phyloP scores from a whole-genome alignment of 2,113 vertebrate species.

The Symphodus melops region DNA sequence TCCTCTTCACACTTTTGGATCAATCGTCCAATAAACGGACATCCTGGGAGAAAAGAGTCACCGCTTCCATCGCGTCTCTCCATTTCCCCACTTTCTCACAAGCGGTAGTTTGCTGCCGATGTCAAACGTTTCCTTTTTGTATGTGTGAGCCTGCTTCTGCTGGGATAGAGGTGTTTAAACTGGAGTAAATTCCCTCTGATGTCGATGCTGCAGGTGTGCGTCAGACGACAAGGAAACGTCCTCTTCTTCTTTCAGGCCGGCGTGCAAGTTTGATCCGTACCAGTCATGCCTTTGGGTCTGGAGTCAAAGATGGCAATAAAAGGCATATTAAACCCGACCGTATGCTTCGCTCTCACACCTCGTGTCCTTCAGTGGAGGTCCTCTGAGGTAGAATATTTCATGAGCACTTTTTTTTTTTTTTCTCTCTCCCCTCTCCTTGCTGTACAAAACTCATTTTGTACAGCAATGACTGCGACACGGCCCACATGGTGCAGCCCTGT shows the following conservation, averaged over 20 bases:
- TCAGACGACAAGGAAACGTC: constrained; percentile 7
- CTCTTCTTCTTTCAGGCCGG: not conserved
- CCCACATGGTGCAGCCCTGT: constrained; percentile 36
- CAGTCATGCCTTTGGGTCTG: not conserved
- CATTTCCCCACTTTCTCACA: not conserved
- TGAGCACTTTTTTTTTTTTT: not conserved
- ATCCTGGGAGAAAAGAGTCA: not conserved
- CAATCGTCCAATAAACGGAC: not conserved
- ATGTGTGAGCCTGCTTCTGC: not conserved
- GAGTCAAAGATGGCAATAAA: not conserved
- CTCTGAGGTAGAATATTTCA: constrained; percentile 47
- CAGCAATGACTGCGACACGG: constrained; percentile 23
- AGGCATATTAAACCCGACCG: not conserved
- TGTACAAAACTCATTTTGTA: constrained; percentile 50
- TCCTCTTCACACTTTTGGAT: not conserved
- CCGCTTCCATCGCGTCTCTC: not conserved
- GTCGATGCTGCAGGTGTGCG: not conserved
- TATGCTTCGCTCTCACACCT: not conserved
- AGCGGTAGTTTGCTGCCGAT: too few species aligned
- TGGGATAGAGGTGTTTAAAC: not conserved
- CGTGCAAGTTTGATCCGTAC: not conserved
- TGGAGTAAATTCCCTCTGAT: not conserved
- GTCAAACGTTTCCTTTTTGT: not conserved
- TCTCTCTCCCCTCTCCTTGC: constrained; percentile 10
- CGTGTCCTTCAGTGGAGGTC: constrained; percentile 45